phyloP scores from a whole-genome alignment of 1,140 invertebrate genomes.

The Coenobita brevimanus region DNA sequence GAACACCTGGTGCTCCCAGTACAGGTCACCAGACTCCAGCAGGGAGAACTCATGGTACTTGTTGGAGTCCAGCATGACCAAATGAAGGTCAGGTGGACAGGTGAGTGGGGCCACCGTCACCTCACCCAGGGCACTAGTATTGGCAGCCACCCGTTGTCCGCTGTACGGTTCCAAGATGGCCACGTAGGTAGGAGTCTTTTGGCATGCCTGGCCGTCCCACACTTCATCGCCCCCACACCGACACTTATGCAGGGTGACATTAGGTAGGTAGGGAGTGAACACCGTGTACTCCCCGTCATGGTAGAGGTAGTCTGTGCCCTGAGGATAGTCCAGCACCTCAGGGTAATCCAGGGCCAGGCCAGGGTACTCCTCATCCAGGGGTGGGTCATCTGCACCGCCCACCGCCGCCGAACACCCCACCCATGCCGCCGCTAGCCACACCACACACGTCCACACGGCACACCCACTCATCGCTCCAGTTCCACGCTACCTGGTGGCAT shows the following conservation, averaged over 20 bases:
- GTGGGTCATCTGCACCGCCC: background rate
- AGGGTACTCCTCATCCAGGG: background rate
- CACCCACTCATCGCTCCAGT: no score
- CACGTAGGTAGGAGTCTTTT: conserved; percentile 15
- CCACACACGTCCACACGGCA: no score
- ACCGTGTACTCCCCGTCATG: background rate
- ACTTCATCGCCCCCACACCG: conserved; percentile 25
- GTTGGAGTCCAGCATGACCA: conserved; percentile 7
- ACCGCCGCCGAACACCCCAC: background rate
- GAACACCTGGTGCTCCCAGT: background rate
- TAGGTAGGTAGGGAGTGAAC: conserved; percentile 5
- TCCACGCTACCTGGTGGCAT: no score
- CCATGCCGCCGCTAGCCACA: background rate
- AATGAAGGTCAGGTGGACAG: background rate
- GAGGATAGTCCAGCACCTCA: background rate
- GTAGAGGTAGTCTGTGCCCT: background rate
- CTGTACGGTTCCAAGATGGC: conserved; percentile 14
- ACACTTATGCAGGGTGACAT: conserved; percentile 44
- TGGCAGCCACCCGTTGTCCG: background rate
- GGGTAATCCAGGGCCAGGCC: background rate
- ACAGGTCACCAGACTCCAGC: conserved; percentile 21
- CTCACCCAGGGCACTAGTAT: conserved; percentile 13
- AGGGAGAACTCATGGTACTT: background rate
- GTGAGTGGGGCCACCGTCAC: conserved; percentile 16
- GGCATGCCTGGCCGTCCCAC: conserved; percentile 31